Evolutionary conservation across 2,797 vertebrate genomes (phyloP).

Genomic region (Artibeus lituratus): DNA sequence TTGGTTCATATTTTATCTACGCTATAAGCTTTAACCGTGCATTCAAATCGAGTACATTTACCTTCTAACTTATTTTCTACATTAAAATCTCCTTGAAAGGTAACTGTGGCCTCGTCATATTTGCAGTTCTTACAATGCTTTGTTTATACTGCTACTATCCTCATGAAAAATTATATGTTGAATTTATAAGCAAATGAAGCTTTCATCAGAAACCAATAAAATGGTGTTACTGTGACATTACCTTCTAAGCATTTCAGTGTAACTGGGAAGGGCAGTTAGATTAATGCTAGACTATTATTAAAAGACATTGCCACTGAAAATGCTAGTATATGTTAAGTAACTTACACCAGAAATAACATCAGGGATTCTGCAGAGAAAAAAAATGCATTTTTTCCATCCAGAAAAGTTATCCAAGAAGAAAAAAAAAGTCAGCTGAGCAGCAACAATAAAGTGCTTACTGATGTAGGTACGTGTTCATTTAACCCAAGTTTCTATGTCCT

Average conservation of each 20-base stretch:
- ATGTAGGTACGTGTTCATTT: background rate
- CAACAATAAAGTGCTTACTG: background rate
- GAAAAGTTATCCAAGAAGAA: constrained; percentile 24
- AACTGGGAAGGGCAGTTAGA: background rate
- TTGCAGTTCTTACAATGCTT: background rate
- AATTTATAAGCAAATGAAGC: background rate
- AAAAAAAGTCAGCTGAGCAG: background rate
- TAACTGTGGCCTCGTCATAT: background rate
- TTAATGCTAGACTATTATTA: constrained; percentile 1
- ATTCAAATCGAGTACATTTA: background rate
- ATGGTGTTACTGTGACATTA: background rate
- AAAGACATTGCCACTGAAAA: constrained; percentile 6
- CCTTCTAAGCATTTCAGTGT: constrained; percentile 6
- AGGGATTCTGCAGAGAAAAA: constrained; percentile 35
- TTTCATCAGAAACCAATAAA: constrained; percentile 30
- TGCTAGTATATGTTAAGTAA: constrained; percentile 5
- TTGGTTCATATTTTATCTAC: background rate
- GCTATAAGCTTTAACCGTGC: background rate
- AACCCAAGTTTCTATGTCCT: background rate
- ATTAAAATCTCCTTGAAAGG: background rate
- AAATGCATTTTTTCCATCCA: background rate
- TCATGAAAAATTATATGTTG: background rate
- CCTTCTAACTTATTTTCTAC: background rate
- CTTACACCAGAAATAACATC: background rate
- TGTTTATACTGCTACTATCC: background rate